Conservation (phyloP, 2,113 vertebrate species). For the Macquaria australasica region DNA sequence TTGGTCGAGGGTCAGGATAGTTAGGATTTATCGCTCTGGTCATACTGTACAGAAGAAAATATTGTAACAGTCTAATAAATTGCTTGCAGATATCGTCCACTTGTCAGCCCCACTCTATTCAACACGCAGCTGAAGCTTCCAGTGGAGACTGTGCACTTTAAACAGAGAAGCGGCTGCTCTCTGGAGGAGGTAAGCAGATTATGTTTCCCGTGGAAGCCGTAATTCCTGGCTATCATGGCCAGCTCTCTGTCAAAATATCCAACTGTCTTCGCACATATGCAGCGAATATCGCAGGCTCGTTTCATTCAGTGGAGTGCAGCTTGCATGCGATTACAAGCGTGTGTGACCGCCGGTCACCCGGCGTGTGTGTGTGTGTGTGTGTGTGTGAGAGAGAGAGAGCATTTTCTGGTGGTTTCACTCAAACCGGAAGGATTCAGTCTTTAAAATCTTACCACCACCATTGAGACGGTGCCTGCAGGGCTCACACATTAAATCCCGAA, state of each 20-base stretch:
- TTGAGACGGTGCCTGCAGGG: conserved; percentile 23
- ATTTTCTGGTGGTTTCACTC: neutral
- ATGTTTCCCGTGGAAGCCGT: conserved; percentile 65
- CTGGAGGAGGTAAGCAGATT: conserved; percentile 85
- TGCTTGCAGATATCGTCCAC: neutral
- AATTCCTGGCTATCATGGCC: conserved; percentile 56
- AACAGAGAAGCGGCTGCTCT: conserved; percentile 21
- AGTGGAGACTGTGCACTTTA: neutral
- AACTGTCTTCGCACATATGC: neutral
- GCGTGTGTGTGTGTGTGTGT: neutral
- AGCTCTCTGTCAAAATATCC: conserved; percentile 19
- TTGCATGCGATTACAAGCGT: neutral
- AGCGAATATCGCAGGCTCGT: neutral
- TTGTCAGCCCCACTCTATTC: neutral
- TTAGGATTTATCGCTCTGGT: conserved; percentile 5
- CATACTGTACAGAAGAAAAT: conserved; percentile 13
- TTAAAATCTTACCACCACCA: conserved; percentile 36
- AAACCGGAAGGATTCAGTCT: conserved; percentile 37
- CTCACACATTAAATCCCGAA: conserved; percentile 49
- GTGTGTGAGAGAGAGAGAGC: neutral
- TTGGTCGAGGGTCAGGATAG: conserved; percentile 46
- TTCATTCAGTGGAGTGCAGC: neutral
- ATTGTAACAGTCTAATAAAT: neutral
- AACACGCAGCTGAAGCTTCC: neutral
- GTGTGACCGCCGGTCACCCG: neutral